These are phyloP conservation scores for Myotis findleyi DNA, from an alignment of 2,797 vertebrate species.

Conservation along the genomic window DNA sequence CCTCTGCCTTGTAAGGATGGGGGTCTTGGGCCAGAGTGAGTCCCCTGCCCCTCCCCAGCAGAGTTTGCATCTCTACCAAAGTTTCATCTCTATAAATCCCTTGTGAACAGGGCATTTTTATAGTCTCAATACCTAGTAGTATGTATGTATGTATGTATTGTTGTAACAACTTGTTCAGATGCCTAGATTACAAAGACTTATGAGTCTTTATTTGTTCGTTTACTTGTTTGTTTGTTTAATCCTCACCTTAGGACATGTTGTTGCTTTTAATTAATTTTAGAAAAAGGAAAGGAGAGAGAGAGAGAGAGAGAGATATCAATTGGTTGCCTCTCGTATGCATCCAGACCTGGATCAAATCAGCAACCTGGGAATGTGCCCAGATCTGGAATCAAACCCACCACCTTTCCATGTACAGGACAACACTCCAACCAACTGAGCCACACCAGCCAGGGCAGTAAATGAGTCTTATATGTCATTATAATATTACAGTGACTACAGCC, in stretches of 20 bases:
- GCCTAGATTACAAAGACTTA: neutral
- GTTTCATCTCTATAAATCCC: neutral
- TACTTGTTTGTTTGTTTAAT: neutral
- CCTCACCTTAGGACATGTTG: neutral
- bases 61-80: neutral
- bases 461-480: neutral
- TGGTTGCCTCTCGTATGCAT: neutral
- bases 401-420: neutral
- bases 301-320: neutral
- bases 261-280: neutral
- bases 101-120: neutral
- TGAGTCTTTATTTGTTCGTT: neutral
- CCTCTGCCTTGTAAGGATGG: neutral
- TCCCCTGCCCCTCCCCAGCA: neutral
- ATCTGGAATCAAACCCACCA: neutral
- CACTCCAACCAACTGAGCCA: neutral
- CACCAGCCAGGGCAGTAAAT: neutral
- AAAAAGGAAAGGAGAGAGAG: neutral
- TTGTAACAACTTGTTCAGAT: neutral
- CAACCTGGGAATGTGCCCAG: neutral
- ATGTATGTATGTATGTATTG: neutral
- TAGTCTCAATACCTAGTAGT: neutral
- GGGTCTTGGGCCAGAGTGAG: neutral
- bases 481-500: neutral
- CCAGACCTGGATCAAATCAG: neutral